Evolutionary conservation across 2,797 vertebrate genomes (phyloP).

Genomic region (Tamandua tetradactyla): DNA sequence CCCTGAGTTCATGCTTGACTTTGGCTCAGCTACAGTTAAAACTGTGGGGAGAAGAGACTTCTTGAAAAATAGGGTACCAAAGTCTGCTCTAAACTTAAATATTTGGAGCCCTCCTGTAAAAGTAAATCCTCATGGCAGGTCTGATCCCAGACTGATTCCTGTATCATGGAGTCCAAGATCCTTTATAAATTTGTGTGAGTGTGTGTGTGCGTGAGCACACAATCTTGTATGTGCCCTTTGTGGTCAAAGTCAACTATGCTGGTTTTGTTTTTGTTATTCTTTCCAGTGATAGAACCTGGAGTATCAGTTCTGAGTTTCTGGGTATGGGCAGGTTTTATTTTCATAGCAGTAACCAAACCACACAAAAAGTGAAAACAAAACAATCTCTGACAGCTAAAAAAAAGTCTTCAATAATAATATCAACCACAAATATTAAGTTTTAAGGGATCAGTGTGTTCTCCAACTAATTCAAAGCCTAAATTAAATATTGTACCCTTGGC

Average conservation of each 20-base stretch:
- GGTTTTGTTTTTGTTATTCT: constrained; percentile 75
- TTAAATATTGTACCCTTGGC: constrained; percentile 5
- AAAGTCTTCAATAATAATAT: constrained; percentile 45
- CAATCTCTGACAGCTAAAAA: constrained; percentile 55
- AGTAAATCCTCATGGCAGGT: constrained; percentile 73
- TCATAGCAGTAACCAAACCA: constrained; percentile 63
- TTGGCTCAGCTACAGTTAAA: constrained; percentile 63
- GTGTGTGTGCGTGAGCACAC: neutral
- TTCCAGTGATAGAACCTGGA: constrained; percentile 67
- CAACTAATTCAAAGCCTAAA: constrained; percentile 16
- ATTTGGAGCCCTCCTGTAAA: constrained; percentile 69
- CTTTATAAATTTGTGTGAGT: neutral
- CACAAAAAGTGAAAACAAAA: constrained; percentile 59
- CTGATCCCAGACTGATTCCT: constrained; percentile 69
- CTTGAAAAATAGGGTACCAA: constrained; percentile 71
- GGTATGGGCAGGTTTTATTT: constrained; percentile 49
- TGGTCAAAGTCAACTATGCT: constrained; percentile 43
- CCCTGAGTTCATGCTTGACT: too few species aligned
- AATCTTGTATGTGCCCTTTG: constrained; percentile 42
- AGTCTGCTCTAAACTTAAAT: constrained; percentile 72
- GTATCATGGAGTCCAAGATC: neutral
- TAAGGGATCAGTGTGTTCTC: neutral
- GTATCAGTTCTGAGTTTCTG: constrained; percentile 65
- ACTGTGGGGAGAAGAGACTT: constrained; percentile 64
- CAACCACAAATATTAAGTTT: constrained; percentile 36